These are phyloP conservation scores for Tokudaia muenninki DNA, from an alignment of 2,797 vertebrate genomes.

Conservation along the genomic window DNA sequence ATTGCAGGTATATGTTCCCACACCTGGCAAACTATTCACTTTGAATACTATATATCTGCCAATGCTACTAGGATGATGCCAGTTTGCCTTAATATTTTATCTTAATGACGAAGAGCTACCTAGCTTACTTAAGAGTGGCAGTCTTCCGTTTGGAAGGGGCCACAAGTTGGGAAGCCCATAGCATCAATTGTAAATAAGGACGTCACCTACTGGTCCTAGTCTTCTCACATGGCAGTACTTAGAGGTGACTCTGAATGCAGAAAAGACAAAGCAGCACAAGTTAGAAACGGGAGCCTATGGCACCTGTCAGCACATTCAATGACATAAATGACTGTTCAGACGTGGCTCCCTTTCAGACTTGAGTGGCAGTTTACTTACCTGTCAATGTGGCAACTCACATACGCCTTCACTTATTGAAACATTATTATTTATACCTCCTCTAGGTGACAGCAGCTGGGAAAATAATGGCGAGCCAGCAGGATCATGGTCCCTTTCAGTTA, in stretches of 20 bases:
- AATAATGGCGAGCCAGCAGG: not conserved
- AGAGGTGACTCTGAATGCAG: not conserved
- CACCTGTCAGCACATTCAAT: not conserved
- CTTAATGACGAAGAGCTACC: constrained; percentile 35
- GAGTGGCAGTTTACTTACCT: not conserved
- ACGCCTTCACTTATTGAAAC: not conserved
- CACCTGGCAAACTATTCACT: not conserved
- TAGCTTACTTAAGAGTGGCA: not conserved
- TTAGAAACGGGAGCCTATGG: not conserved
- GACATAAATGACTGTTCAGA: not conserved
- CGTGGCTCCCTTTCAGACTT: not conserved
- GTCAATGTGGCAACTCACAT: not conserved
- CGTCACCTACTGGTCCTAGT: constrained; percentile 14
- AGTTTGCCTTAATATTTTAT: not conserved
- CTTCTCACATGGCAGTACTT: not conserved
- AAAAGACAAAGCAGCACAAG: not conserved
- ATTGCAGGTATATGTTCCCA: not conserved
- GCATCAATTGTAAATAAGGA: not conserved
- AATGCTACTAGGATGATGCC: not conserved
- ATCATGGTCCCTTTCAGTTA: not conserved
- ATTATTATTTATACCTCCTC: not conserved
- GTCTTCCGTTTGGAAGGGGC: not conserved
- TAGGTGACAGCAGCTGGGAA: not conserved
- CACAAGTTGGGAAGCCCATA: not conserved
- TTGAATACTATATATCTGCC: not conserved